Base-by-base conservation (phyloP, 53 echinoderm and acorn worm genomes). In the Echinarachnius parma region DNA sequence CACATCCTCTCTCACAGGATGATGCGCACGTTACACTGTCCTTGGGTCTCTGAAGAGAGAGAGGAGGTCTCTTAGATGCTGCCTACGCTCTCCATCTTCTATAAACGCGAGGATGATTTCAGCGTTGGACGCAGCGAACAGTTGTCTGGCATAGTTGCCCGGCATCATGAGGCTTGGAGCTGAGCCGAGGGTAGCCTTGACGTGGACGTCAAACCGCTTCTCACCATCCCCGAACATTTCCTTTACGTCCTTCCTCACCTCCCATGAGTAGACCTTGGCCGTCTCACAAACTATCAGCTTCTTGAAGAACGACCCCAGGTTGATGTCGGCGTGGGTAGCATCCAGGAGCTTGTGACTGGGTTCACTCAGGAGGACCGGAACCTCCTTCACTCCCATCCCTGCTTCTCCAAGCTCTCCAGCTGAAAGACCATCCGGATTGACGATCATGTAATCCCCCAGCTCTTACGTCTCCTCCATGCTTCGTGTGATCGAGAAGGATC, bases 91-190 rank as follows among this genome's bases (percentile, higher is more conserved):
- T 24, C 4, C 37, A 1, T 33, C 4, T 9, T 32, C 33, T 9
- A 60, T 60, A 35, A 60, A 4, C 3, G 7, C 2, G 4, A 33
- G 60, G 16, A 60, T 18, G 3, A 9, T n/a, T 5, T 32, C n/a
- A 1, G 2, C 19, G 25, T 61, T 61, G 2, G 4, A 13, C 3
- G 39, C 14, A 4, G 46, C 23, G 20, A 81, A 81, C 2, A 81
- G 31, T 15, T 81, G 34, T 5, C 64, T 62, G 13, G 84, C 84
- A 64, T 79, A 84, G 46, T 79, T 84, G 2, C 75, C 84, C 31
- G 79, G 84, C 84, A 84, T 84, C 79, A 84, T 79, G 4, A 79
- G 48, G 49, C 28, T 35, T 0, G 84, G 75, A 2, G 50, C 55
- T 16, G 61, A 50, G 3, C 78, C 78, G 44, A 78, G 48, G 0